Evolutionary conservation across 35 echinoderm and acorn worm genomes (phyloP).

Genomic region (Heliocidaris tuberculata): DNA sequence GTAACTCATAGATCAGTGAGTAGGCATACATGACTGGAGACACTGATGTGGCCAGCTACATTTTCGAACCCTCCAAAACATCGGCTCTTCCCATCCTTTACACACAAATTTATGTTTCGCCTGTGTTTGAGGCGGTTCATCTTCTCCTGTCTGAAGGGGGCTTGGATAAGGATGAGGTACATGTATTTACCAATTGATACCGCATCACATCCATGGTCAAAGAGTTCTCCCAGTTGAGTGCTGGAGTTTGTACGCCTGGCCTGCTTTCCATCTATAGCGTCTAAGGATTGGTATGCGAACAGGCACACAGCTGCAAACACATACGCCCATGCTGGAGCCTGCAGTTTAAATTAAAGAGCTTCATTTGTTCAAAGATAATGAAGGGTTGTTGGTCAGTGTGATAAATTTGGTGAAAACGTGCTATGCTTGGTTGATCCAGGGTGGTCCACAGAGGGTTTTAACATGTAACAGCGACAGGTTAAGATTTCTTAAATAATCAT

Average conservation of each 20-base stretch:
- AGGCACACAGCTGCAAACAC: slow-evolving; percentile 67
- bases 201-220: slow-evolving; percentile 97
- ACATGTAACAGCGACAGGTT: too few species aligned
- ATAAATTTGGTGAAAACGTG: not conserved
- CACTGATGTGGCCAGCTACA: too few species aligned
- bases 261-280: slow-evolving; percentile 96
- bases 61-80: too few species aligned
- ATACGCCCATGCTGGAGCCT: slow-evolving; percentile 85
- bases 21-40: too few species aligned
- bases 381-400: not conserved
- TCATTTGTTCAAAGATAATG: not conserved
- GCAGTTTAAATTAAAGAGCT: not conserved
- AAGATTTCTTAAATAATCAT: too few species aligned
- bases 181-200: slow-evolving; percentile 76
- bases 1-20: too few species aligned
- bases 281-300: slow-evolving; percentile 82
- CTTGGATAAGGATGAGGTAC: not conserved
- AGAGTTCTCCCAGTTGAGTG: slow-evolving; percentile 87
- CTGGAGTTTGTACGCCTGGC: slow-evolving; percentile 85
- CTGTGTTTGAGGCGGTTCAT: too few species aligned
- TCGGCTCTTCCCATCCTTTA: too few species aligned
- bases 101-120: too few species aligned
- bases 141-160: too few species aligned
- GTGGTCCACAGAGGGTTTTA: too few species aligned
- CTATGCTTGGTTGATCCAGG: not conserved